These are phyloP conservation scores for Prunella himalayana DNA, from an alignment of 2,113 vertebrate species.

Conservation along the genomic window DNA sequence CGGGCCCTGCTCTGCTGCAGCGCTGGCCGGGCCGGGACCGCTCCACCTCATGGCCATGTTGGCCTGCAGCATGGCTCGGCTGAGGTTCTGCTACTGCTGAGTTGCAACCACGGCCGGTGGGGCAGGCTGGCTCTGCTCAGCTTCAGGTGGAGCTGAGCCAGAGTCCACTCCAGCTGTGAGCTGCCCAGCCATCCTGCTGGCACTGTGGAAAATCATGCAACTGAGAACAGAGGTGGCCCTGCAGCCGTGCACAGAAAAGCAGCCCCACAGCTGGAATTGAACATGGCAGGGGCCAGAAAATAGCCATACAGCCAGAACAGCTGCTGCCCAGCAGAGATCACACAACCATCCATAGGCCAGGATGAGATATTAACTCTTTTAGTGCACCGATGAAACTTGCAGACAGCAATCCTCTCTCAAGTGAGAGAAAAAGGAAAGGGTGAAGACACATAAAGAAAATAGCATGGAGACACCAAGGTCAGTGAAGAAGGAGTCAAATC, in stretches of 20 bases:
- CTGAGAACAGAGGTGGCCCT: not conserved
- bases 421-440: not conserved
- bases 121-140: too few species aligned
- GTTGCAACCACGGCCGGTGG: not conserved
- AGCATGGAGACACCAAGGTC: not conserved
- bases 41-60: not conserved
- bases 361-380: too few species aligned
- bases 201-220: too few species aligned
- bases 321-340: not conserved
- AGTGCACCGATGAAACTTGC: not conserved
- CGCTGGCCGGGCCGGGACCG: not conserved
- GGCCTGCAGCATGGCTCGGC: rapidly evolving
- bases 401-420: not conserved
- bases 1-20: not conserved
- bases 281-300: not conserved
- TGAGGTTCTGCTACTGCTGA: rapidly evolving
- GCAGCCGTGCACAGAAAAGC: not conserved
- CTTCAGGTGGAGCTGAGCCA: too few species aligned
- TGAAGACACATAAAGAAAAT: not conserved
- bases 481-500: not conserved
- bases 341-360: rapidly evolving
- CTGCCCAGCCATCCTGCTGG: not conserved
- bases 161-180: not conserved
- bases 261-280: not conserved
- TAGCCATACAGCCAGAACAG: too few species aligned